Evolutionary conservation across 2,797 vertebrate genomes (phyloP), one percentile per base, ranked within the genome.

Genomic region (Austrolebias charrua): DNA sequence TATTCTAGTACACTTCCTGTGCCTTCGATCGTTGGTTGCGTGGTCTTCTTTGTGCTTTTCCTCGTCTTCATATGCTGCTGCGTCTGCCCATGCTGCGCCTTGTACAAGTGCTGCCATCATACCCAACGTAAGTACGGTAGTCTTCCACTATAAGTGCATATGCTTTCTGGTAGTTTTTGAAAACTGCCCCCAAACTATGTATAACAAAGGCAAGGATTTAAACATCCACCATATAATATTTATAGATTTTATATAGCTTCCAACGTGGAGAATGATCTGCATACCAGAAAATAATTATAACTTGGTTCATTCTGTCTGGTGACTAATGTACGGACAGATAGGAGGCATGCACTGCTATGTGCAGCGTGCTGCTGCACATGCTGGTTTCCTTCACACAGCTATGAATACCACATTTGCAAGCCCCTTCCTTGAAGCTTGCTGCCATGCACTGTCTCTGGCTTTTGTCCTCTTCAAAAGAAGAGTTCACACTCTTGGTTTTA

Each of bases 61-160:
- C 38, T 95, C 0, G 15, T 93, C 64, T 53, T 93, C 67, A 75
- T 97, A 75, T 68, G 91, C 81, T 98, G 97, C 87, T 94, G 95
- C 63, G 91, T 95, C 24, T 98, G 95, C 16, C 95, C 95, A 1
- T 97, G 95, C 85, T 97, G 96, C 89, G 96, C 93, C 76, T 69
- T 97, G 45, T 97, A 98, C 87, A 96, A 96, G 85, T 86, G 92
- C 60, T 97, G 96, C 77, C 83, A 94, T 70, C 92, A 82, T 40
- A 90, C 91, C 43, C 89, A 62, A 38, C 95, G 96, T 97, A 89
- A 96, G 96, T 24, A 24, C 24, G 24, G 24, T 85, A 61, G 6
- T 29, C 24, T 4, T n/a, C 18, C 4, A 3, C 6, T 6, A 18
- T 46, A 35, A 19, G 1, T 12, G 11, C 28, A 43, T 4, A 40